These are phyloP conservation scores for Enteromius unitaeniatus DNA, from an alignment of 2,797 vertebrate genomes.

Conservation along the genomic window DNA sequence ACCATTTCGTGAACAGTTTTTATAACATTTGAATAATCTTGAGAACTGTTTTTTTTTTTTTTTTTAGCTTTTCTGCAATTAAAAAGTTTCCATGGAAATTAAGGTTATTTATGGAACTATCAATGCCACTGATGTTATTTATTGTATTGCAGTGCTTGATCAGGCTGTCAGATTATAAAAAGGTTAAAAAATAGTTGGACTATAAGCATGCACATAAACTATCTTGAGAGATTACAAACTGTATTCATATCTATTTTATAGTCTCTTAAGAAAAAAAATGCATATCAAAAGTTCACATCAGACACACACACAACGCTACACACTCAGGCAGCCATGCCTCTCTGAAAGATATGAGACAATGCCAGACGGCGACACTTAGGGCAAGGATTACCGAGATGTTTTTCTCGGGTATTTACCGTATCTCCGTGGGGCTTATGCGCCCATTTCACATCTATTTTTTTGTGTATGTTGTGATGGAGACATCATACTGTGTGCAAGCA, in stretches of 20 bases:
- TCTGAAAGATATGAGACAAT: conserved; percentile 16
- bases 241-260: conserved; percentile 5
- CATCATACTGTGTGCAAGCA: conserved; percentile 35
- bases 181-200: neutral
- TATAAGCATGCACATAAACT: neutral
- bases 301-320: neutral
- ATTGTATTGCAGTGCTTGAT: neutral
- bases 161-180: neutral
- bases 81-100: neutral
- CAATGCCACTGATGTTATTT: neutral
- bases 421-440: conserved; percentile 27
- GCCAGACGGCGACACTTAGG: conserved; percentile 37
- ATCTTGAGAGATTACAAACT: conserved; percentile 2
- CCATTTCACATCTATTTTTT: conserved; percentile 43
- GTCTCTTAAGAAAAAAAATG: neutral
- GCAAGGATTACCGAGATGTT: conserved; percentile 45
- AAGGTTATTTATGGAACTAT: neutral
- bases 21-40: neutral
- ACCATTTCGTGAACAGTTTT: neutral
- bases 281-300: conserved; percentile 19
- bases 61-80: neutral
- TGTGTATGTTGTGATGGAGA: conserved; percentile 40
- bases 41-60: too few relatives aligned
- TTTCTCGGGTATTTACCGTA: conserved; percentile 43
- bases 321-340: neutral